A percentile compares a stretch with the other conserved stretches of the same genome.
Evolutionary conservation across 2,113 vertebrate genomes (phyloP).

Genomic region (Nesogale talazaci): DNA sequence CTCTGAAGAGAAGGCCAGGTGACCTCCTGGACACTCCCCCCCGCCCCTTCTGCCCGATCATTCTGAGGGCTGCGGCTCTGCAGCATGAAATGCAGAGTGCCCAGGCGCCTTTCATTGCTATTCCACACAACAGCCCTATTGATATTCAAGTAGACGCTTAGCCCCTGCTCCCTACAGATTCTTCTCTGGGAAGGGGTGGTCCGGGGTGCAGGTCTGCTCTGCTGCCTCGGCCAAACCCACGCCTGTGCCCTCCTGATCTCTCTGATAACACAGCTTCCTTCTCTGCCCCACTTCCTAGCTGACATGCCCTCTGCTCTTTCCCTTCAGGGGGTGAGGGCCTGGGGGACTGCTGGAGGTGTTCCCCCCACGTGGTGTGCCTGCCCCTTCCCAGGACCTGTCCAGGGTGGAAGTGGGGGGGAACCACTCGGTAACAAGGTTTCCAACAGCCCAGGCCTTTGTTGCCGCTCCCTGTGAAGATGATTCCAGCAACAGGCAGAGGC

Average conservation of each 20-base stretch:
- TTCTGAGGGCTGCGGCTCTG: neutral
- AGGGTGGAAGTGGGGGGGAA: neutral
- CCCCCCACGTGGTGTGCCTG: neutral
- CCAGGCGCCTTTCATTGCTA: conserved; percentile 64
- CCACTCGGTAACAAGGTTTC: conserved; percentile 59
- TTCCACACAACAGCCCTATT: conserved; percentile 68
- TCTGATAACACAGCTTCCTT: neutral
- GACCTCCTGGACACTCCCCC: conserved; percentile 10
- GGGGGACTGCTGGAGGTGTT: neutral
- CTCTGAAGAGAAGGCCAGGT: neutral
- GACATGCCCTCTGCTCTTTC: neutral
- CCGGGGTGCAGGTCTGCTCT: conserved; percentile 41
- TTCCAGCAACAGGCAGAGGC: conserved; percentile 66
- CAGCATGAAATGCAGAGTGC: conserved; percentile 59
- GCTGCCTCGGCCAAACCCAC: neutral
- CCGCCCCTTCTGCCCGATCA: neutral
- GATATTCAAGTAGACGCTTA: conserved; percentile 68
- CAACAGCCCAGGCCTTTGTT: conserved; percentile 66
- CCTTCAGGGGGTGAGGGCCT: neutral
- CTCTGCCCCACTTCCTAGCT: neutral
- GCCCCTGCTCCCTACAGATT: neutral
- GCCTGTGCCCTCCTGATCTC: neutral
- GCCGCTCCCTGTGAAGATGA: conserved; percentile 69
- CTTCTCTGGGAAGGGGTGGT: conserved; percentile 49
- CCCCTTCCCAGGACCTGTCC: conserved; percentile 23